Base-by-base conservation (phyloP, 2,888 invertebrate species). In the Capitulum mitella region DNA sequence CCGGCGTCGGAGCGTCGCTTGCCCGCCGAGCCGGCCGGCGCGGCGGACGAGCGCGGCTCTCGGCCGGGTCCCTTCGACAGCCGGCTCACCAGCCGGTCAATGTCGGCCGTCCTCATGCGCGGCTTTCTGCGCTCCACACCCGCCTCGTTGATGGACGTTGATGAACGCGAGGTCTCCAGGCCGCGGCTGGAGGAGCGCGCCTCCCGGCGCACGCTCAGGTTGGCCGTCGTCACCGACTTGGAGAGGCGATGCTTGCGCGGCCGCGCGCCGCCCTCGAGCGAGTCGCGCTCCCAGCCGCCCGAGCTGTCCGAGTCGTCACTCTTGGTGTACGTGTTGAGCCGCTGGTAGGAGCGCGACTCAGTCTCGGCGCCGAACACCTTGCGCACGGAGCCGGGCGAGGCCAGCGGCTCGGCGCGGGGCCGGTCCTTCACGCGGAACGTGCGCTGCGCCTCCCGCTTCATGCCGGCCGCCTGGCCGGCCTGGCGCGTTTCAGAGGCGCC, bases 381-480 rank as follows among this genome's bases (percentile, higher is more conserved):
- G 12, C 40, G 70, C 70, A 70, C 70, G 22, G 70, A 70, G 40
- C 40, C 40, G 1, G 70, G 8, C 22, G 70, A 70, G 12, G 40
- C 6, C 16, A 70, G 70, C 70, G 70, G 37, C 26, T 70, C 70
- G 37, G 26, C 70, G 40, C 70, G 70, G 26, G 70, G 19, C 10
- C 70, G 37, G 3, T 70, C 70, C 70, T 70, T 70, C 19, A 70
- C 70, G 70, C 70, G 70, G 26, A 70, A 70, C 40, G 70, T 70
- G 70, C 70, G 37, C 37, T 40, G 70, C 70, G 70, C 70, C 40
- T 70, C 70, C 8, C 70, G 70, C 58, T 58, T 58, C n/a, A 58
- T 58, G 5, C n/a, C n/a, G n/a, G 58, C n/a, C 58, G 29, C 58
- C 29, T 58, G 22, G 51, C n/a, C 58, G n/a, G 54, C 22, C 54